Evolutionary conservation across 2,113 vertebrate species (phyloP), one percentile per base, ranked within the genome.

Genomic region (Nerophis lumbriciformis): DNA sequence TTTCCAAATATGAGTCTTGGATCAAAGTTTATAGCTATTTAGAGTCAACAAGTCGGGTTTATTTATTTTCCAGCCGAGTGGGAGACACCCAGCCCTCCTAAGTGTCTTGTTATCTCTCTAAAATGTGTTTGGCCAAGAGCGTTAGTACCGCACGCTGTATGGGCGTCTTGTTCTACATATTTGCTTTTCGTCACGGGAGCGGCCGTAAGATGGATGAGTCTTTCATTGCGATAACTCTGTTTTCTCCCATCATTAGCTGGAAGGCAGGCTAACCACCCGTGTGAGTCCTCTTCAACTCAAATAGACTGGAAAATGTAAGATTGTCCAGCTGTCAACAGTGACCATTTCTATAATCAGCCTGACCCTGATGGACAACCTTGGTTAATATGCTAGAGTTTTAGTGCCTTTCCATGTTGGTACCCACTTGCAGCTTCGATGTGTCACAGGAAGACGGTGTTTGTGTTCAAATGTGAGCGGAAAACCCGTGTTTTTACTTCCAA

Each of bases 121-220:
- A n/a, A 71, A 61, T 62, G 57, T 83, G 80, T 87, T 85, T 83
- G 62, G 71, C 53, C 68, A 64, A 59, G 50, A 61, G 74, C 28
- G 61, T 54, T 70, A 59, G 69, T 59, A 78, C 80, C 66, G 57
- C 53, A 66, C 8, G 69, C 64, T 90, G 78, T 85, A 83, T 83
- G 79, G 81, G 10, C 75, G 76, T 79, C 84, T 86, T 88, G 87
- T 88, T 87, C 80, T 14, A 3, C 1, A 9, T 90, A 83, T 90
- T 90, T 88, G 82, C 83, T 86, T 90, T 87, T 82, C 68, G 61
- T 86, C 83, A 74, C 82, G 44, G 51, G 63, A 80, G 79, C 53
- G 76, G 69, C 59, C 14, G 77, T 80, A 89, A 90, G 87, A 89
- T 89, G 85, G 88, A 90, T 90, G 84, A 82, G 83, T 57, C 75